Percentiles rank a stretch among this genome's conserved stretches.
phyloP scores from a whole-genome alignment of 2,797 vertebrate genomes.

The Alcedo atthis region DNA sequence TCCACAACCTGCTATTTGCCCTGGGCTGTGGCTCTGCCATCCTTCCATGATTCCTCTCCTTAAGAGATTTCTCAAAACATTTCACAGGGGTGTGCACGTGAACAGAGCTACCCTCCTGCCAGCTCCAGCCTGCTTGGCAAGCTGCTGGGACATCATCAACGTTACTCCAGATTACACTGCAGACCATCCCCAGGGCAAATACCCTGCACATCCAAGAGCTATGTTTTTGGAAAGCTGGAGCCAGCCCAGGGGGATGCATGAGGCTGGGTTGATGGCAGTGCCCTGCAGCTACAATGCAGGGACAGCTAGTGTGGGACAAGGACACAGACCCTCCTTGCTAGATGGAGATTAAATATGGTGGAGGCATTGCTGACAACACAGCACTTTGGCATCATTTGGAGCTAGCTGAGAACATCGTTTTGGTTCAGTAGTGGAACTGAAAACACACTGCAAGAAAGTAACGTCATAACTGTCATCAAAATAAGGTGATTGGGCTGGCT shows the following conservation, averaged over 20 bases:
- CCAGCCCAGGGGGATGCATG: not conserved
- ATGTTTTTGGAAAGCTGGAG: not conserved
- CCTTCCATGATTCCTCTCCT: not conserved
- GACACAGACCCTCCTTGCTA: not conserved
- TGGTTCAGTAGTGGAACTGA: not conserved
- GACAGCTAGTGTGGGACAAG: not conserved
- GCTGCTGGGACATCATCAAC: not conserved
- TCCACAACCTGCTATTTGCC: not conserved
- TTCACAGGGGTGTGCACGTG: not conserved
- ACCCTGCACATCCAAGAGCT: not conserved
- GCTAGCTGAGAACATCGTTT: not conserved
- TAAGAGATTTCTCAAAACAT: not conserved
- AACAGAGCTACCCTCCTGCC: not conserved
- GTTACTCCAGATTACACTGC: not conserved
- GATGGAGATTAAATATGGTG: not conserved
- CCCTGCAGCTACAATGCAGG: fast-evolving
- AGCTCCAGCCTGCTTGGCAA: not conserved
- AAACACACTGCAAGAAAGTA: slow-evolving; percentile 15
- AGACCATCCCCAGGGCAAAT: not conserved
- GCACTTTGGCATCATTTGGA: not conserved
- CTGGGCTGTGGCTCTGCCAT: not conserved
- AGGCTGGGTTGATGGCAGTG: not conserved
- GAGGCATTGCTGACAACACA: not conserved
- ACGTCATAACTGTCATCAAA: not conserved
- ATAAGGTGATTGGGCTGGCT: not conserved